phyloP scores from a whole-genome alignment of 1,140 invertebrate genomes.

The Fopius arisanus region DNA sequence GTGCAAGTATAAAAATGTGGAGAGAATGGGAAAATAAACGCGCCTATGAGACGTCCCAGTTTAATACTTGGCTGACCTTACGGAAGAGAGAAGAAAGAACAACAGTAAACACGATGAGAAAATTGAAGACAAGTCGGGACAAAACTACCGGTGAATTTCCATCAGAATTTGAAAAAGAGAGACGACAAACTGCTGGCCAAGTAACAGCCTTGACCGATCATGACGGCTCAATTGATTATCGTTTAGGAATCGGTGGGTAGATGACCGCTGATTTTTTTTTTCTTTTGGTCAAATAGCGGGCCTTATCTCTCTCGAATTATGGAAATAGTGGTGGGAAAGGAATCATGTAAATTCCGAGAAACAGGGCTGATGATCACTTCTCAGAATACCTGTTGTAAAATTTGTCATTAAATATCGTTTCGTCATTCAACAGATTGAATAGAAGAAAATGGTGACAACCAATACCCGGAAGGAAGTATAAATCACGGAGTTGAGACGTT shows the following conservation, averaged over 20 bases:
- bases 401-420: neutral
- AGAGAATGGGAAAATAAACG: neutral
- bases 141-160: neutral
- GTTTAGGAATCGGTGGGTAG: slow-evolving; percentile 4
- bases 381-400: neutral
- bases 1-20: neutral
- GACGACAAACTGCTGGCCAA: neutral
- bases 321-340: neutral
- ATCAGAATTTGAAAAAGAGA: neutral
- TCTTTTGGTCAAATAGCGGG: neutral
- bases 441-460: neutral
- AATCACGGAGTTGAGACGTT: slow-evolving; percentile 28
- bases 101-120: neutral
- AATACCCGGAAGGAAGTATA: slow-evolving; percentile 26
- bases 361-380: neutral
- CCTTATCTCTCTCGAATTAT: neutral
- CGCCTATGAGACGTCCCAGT: neutral
- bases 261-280: neutral
- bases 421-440: neutral
- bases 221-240: slow-evolving; percentile 38
- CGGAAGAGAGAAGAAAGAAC: neutral
- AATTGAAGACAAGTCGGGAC: neutral
- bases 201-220: slow-evolving; percentile 34
- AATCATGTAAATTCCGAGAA: neutral
- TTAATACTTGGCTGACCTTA: neutral